Percentiles rank a stretch among this genome's conserved stretches.
These are phyloP conservation scores for Synchiropus splendidus DNA, from an alignment of 2,113 vertebrate genomes.

Conservation along the genomic window DNA sequence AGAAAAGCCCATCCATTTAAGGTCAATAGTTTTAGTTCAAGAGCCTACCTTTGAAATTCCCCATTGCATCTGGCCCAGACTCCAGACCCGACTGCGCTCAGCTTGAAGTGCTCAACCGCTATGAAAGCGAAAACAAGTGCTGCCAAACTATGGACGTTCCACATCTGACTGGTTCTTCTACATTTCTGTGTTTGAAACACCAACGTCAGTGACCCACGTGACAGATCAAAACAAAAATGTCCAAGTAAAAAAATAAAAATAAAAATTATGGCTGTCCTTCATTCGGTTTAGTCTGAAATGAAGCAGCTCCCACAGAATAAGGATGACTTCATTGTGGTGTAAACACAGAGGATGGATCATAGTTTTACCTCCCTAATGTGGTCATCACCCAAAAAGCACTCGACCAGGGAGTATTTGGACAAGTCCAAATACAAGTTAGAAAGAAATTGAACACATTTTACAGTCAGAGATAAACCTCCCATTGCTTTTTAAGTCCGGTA, in stretches of 20 bases:
- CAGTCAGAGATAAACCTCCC: neutral
- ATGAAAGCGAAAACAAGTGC: constrained; percentile 6
- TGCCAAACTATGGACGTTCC: constrained; percentile 16
- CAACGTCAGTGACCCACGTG: constrained; percentile 11
- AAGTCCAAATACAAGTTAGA: neutral
- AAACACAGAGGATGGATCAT: constrained; percentile 10
- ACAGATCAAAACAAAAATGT: constrained; percentile 12
- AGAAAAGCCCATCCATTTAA: constrained; percentile 8
- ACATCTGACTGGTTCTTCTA: constrained; percentile 46
- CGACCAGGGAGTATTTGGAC: constrained; percentile 2
- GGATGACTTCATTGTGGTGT: constrained; percentile 39
- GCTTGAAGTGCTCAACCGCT: constrained; percentile 15
- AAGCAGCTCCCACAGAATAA: constrained; percentile 21
- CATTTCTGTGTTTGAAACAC: constrained; percentile 32
- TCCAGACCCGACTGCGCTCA: constrained; percentile 13
- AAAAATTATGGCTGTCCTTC: constrained; percentile 22
- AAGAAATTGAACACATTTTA: too few species aligned
- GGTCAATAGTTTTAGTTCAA: too few species aligned
- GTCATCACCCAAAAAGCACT: constrained; percentile 14
- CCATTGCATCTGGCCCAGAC: constrained; percentile 29
- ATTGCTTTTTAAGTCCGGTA: constrained; percentile 15
- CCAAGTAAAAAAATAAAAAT: constrained; percentile 6
- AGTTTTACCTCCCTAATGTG: too few species aligned
- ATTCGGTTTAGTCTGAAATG: constrained; percentile 37
- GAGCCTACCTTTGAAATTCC: constrained; percentile 50